Base-by-base conservation (phyloP, 2,888 invertebrate species). In the Tinea pellionella region DNA sequence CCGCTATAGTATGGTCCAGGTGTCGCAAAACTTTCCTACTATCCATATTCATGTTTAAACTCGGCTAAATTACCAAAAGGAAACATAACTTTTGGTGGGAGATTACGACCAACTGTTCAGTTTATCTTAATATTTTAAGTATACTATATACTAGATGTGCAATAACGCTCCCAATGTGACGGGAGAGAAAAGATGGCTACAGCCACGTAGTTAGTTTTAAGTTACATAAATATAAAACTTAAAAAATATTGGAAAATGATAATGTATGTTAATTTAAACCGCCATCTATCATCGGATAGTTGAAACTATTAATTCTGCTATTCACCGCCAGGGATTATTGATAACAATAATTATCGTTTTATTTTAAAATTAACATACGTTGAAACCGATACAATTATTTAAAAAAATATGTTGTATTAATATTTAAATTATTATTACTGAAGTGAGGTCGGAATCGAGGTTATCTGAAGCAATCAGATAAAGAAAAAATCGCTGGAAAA, bases 41-140 rank as follows among this genome's bases (percentile, higher is more conserved):
- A 64, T 64, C 62, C 64, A 64, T 64, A 64, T 64, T 64, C 64
- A 64, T 64, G 62, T 57, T 61, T 19, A 32, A 61, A 61, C 61
- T 61, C 53, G 53, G 43, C 55, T 59, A 47, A 59, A 59, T 59
- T 47, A 59, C 59, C 13, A 43, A 15, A 42, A 43, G 59, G 29
- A 59, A 47, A 59, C 47, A 24, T 24, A 59, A 59, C 41, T 59
- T 59, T 59, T 55, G n/a, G 55, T 12, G 24, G 55, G 29, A 18
- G 18, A 55, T 6, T 16, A 2, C 16, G 47, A n/a, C 2, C 47
- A 16, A 47, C n/a, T 47, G 47, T 16, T 47, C n/a, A 8, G 37
- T 37, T 37, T 37, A 9, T 37, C 37, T 1, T n/a, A n/a, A 37
- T 37, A 2, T 37, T 37, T 37, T 37, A 37, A 37, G n/a, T 37